Base-by-base conservation (phyloP, 2,888 invertebrate species). In the Agonopterix arenella region DNA sequence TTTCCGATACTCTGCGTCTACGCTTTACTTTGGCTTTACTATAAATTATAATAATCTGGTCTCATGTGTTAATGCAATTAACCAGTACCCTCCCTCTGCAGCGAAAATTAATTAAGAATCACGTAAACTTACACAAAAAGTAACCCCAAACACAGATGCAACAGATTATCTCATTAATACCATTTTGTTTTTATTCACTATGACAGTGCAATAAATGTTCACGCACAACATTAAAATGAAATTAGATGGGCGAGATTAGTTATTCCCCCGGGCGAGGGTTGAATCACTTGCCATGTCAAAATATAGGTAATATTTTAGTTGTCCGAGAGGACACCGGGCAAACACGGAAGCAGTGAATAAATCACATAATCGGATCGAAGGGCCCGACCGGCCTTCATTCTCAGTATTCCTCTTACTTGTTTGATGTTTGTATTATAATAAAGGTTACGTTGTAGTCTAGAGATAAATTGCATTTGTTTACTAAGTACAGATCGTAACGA, bases 151-250 rank as follows among this genome's bases (percentile, higher is more conserved):
- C 75, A 73, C 78, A 81, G 82, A 83, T 84, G 83, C 71, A 77
- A 70, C 75, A 73, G 75, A 82, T 79, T 79, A 83, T 79, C 74
- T 73, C 74, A 80, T 79, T 79, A 77, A 62, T 28, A 78, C 62
- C 71, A 68, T 73, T 78, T 76, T 71, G 77, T 79, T 83, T 80
- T 78, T 73, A 76, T 76, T 77, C 69, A 61, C 70, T 80, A 84
- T 84, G 84, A 86, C 81, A 81, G 64, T 73, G 84, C 85, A 81
- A 75, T 86, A 86, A 86, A 86, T 77, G 82, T 81, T 84, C 83
- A 84, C 82, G 80, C 76, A 80, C 80, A 75, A 84, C 76, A 85
- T 81, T 83, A 82, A 82, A 84, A 83, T 80, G 68, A 81, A 83
- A 82, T 84, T 82, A 82, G 78, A 75, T 63, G 63, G 70, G 74